phyloP scores from a whole-genome alignment of 2,113 vertebrate species.

The Ancistrus triradiatus region DNA sequence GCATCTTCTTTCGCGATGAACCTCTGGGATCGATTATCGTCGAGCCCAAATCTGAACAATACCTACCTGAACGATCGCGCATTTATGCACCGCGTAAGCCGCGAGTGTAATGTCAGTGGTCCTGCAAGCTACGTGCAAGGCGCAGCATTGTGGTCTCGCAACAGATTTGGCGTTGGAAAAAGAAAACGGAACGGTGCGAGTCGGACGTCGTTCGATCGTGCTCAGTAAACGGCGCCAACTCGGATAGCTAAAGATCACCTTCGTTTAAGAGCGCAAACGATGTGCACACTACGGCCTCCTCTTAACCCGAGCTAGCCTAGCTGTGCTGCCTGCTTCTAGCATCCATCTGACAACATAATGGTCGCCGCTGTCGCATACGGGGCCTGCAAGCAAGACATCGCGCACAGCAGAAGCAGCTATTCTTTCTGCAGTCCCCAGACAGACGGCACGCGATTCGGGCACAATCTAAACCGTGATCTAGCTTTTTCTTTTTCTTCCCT shows the following conservation, averaged over 20 bases:
- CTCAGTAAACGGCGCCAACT: too few relatives aligned
- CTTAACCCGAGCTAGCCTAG: background rate
- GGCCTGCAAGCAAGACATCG: conserved; percentile 8
- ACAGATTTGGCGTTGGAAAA: too few relatives aligned
- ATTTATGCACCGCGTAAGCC: too few relatives aligned
- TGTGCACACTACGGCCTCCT: background rate
- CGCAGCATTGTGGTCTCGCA: too few relatives aligned
- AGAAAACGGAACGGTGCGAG: too few relatives aligned
- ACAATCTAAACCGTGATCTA: background rate
- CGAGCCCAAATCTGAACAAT: background rate
- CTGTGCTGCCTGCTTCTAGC: background rate
- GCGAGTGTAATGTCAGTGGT: too few relatives aligned
- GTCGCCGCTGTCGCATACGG: conserved; percentile 34
- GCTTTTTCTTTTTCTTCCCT: too few relatives aligned
- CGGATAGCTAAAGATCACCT: too few relatives aligned
- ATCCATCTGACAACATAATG: conserved; percentile 27
- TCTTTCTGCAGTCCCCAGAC: background rate
- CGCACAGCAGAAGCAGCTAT: background rate
- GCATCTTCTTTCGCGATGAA: background rate
- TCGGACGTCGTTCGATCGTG: too few relatives aligned
- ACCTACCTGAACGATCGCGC: background rate
- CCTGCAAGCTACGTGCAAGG: too few relatives aligned
- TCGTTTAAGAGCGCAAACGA: too few relatives aligned
- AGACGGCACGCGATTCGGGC: background rate
- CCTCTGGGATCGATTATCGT: background rate